Evolutionary conservation across 2,797 vertebrate genomes (phyloP).

Genomic region (Cygnus olor): DNA sequence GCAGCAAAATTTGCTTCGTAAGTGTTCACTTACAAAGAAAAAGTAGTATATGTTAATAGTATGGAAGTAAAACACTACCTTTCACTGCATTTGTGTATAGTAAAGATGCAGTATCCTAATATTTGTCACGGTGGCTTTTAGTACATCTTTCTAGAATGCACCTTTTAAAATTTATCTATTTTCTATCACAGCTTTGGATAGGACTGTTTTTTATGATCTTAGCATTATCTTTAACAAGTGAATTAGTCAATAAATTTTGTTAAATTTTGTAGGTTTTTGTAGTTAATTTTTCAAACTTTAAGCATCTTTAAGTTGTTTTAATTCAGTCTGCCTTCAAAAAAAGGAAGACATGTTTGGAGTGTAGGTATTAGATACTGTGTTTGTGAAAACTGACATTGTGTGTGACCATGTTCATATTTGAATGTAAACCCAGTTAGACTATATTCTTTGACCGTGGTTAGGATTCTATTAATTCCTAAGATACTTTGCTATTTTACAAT

Average conservation of each 20-base stretch:
- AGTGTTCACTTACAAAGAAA: constrained; percentile 74
- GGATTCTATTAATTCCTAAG: not conserved
- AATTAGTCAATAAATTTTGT: not conserved
- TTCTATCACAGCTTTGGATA: not conserved
- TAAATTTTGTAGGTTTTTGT: not conserved
- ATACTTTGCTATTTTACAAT: not conserved
- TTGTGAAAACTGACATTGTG: not conserved
- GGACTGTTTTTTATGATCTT: not conserved
- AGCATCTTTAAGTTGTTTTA: not conserved
- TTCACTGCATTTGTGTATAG: not conserved
- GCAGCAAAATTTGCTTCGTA: constrained; percentile 97
- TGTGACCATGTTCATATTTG: not conserved
- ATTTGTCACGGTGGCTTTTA: not conserved
- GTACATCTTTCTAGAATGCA: not conserved
- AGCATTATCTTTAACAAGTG: not conserved
- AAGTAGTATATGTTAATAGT: not conserved
- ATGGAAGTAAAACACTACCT: not conserved
- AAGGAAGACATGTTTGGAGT: not conserved
- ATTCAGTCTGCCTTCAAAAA: not conserved
- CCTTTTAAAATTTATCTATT: not conserved
- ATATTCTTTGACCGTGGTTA: not conserved
- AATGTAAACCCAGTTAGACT: not conserved
- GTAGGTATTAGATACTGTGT: not conserved
- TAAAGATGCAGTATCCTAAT: not conserved
- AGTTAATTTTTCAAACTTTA: not conserved